Conservation (phyloP, 2,888 invertebrate genomes). For the Patella depressa region DNA sequence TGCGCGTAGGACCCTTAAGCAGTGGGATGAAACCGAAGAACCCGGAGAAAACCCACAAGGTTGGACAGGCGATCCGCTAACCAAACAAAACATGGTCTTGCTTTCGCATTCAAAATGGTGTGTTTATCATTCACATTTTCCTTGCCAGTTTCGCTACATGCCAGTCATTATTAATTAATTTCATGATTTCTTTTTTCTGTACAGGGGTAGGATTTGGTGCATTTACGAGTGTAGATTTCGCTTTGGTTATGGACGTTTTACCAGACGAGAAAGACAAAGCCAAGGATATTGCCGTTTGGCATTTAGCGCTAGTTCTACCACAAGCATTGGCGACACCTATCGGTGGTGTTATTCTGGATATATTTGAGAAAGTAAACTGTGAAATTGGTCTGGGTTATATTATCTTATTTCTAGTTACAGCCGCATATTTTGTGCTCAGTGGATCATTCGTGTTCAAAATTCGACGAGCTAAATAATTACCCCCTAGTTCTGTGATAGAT, state of each 20-base stretch:
- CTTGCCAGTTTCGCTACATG: background rate
- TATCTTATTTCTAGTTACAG: constrained; percentile 64
- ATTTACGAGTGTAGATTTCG: constrained; percentile 69
- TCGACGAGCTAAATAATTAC: constrained; percentile 46
- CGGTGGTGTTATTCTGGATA: constrained; percentile 66
- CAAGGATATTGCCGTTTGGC: constrained; percentile 70
- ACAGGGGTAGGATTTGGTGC: constrained; percentile 67
- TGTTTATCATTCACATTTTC: background rate
- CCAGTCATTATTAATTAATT: background rate
- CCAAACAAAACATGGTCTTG: too few relatives aligned
- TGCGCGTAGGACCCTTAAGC: too few relatives aligned
- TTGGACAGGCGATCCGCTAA: too few relatives aligned
- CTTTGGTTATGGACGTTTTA: constrained; percentile 69
- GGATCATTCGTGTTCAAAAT: constrained; percentile 65
- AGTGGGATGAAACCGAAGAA: too few relatives aligned
- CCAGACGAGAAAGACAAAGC: constrained; percentile 66
- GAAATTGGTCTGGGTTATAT: constrained; percentile 67
- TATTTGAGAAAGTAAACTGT: constrained; percentile 68
- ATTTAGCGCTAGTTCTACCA: constrained; percentile 68
- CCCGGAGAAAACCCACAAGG: too few relatives aligned
- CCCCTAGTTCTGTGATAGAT: too few relatives aligned
- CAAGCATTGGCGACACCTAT: constrained; percentile 69
- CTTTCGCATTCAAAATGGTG: too few relatives aligned
- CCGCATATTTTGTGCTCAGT: constrained; percentile 65
- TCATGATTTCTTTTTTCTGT: constrained; percentile 16